Conservation (phyloP, 2,888 invertebrate genomes). For the Lydus trimaculatus region DNA sequence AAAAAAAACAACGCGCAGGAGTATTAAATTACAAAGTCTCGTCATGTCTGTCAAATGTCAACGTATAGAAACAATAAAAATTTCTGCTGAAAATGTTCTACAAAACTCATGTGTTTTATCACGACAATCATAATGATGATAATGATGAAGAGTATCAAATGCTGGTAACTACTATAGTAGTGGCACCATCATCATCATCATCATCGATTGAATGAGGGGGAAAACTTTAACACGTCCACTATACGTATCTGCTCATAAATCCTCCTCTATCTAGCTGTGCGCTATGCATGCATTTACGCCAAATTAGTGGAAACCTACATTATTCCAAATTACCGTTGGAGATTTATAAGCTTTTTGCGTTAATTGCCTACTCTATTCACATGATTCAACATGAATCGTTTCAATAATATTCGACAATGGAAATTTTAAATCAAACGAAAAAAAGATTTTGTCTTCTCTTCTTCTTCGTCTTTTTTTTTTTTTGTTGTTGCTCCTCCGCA, state of each 20-base stretch:
- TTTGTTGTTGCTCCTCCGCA: background rate
- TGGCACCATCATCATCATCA: background rate
- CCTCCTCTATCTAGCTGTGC: constrained; percentile 44
- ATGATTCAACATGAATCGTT: constrained; percentile 23
- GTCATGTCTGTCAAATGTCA: background rate
- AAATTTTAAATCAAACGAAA: background rate
- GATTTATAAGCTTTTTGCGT: constrained; percentile 40
- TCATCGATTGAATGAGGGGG: background rate
- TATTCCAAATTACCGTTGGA: constrained; percentile 47
- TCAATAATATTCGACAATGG: constrained; percentile 16
- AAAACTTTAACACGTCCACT: constrained; percentile 33
- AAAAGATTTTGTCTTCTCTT: too few species aligned
- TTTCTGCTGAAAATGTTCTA: background rate
- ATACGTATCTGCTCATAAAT: constrained; percentile 49
- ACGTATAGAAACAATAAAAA: background rate
- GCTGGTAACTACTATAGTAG: background rate
- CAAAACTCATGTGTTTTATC: background rate
- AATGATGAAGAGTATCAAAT: background rate
- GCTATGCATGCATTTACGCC: constrained; percentile 49
- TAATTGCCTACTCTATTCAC: constrained; percentile 29
- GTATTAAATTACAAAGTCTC: constrained; percentile 1
- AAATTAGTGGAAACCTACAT: constrained; percentile 50
- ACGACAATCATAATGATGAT: background rate
- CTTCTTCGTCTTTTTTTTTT: background rate
- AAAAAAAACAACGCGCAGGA: too few species aligned